A percentile compares a stretch with the other conserved stretches of the same genome.
Conservation (phyloP, 1,140 invertebrate genomes). For the Antheraea pernyi region DNA sequence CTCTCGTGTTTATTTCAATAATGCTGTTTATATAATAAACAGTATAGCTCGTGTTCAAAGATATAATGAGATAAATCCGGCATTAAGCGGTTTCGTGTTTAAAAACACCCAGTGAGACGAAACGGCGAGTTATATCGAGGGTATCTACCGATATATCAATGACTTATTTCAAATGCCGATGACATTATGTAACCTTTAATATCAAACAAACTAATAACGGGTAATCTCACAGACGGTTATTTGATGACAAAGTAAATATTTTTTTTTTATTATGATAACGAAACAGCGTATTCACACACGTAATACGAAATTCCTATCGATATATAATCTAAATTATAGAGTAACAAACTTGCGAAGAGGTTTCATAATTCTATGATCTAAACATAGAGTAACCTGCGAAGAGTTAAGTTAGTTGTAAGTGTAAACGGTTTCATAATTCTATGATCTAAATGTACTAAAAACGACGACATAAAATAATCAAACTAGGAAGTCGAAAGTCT, state of each 20-base stretch:
- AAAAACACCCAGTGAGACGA: background rate
- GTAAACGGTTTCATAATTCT: too few relatives aligned
- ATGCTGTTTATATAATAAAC: background rate
- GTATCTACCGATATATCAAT: slow-evolving; percentile 3
- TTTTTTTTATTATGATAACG: slow-evolving; percentile 11
- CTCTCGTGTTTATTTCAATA: background rate
- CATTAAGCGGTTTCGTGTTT: slow-evolving; percentile 5
- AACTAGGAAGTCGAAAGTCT: slow-evolving; percentile 6
- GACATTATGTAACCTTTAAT: slow-evolving; percentile 16
- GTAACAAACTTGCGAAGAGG: too few relatives aligned
- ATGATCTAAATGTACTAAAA: too few relatives aligned
- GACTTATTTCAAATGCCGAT: slow-evolving; percentile 9
- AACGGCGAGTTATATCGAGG: background rate
- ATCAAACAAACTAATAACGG: background rate
- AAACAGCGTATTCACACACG: background rate
- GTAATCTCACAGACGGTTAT: background rate
- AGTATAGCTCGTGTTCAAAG: background rate
- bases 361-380: too few relatives aligned
- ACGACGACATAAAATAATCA: too few relatives aligned
- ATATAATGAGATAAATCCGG: background rate
- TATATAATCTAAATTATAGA: too few relatives aligned
- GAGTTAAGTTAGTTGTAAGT: too few relatives aligned
- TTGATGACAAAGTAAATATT: background rate
- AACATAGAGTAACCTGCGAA: too few relatives aligned
- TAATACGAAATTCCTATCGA: too few relatives aligned